Conservation (phyloP, 2,888 invertebrate species). For the Clanis bilineata region DNA sequence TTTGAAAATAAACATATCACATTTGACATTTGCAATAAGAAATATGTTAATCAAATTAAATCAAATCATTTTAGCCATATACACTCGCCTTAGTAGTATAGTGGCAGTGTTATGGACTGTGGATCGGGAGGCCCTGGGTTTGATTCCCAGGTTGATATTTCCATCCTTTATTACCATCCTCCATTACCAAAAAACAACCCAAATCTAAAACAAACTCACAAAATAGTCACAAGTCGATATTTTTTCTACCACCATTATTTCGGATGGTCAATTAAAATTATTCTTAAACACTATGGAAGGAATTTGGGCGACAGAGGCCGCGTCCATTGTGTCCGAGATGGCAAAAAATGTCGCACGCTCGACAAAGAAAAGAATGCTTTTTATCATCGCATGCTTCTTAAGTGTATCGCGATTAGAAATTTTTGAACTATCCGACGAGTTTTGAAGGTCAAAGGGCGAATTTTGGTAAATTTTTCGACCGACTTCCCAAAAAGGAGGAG, state of each 20-base stretch:
- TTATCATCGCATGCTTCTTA: slow-evolving; percentile 22
- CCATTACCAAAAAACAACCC: neutral
- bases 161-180: no score
- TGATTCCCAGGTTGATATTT: no score
- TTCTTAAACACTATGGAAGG: slow-evolving; percentile 69
- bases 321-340: slow-evolving; percentile 62
- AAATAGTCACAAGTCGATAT: slow-evolving; percentile 16
- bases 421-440: neutral
- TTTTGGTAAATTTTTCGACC: neutral
- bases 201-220: neutral
- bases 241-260: slow-evolving; percentile 59
- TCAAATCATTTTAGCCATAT: no score
- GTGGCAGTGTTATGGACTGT: no score
- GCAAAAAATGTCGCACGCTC: slow-evolving; percentile 54
- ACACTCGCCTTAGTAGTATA: no score
- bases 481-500: no score
- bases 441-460: neutral
- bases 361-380: slow-evolving; percentile 23
- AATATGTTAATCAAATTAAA: no score
- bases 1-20: no score
- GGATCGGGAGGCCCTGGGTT: no score
- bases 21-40: no score
- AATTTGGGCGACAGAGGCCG: slow-evolving; percentile 57
- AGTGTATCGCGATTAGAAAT: slow-evolving; percentile 17
- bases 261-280: slow-evolving; percentile 76